Evolutionary conservation across 2,113 vertebrate species (phyloP), one percentile per base, ranked within the genome.

Genomic region (Bostrychus sinensis): DNA sequence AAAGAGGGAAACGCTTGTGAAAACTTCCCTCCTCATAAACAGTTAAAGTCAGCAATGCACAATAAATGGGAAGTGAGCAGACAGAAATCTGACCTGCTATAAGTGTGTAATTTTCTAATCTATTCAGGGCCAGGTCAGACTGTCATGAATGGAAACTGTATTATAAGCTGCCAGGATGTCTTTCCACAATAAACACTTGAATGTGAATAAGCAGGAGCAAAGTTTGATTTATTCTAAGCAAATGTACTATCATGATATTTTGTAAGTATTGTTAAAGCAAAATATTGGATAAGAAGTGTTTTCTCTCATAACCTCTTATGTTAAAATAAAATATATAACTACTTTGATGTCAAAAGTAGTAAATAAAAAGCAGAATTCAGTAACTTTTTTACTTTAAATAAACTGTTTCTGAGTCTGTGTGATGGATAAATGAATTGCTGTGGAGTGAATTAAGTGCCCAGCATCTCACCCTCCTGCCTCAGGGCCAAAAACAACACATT

Each of bases 31-130:
- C 55, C 72, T 82, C 65, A 34, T 71, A 82, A 88, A 89, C 62
- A 83, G 41, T 19, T 55, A 36, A 55, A 68, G 50, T 86, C 16
- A 50, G 68, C 53, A 81, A 66, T 54, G 55, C 70, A 89, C 71
- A 82, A 86, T 85, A 85, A 88, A 86, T 56, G 83, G 62, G 66
- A 85, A 78, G 72, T 70, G 61, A 39, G 34, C 75, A 84, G 75
- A 83, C 77, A 66, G 82, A 87, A 88, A 89, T 85, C 74, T 62
- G 68, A 89, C 84, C 75, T 25, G 64, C 77, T 48, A 70, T 83
- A 80, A 88, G 82, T 85, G 59, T 66, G 77, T 78, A 72, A 84
- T 84, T 88, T 80, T 82, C 70, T 72, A 76, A 87, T 91, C 72
- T 82, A 72, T 63, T 76, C 56, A 62, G 60, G 14, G 86, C 85